These are phyloP conservation scores for Silurus asotus DNA, from an alignment of 2,113 vertebrate genomes.

Conservation along the genomic window DNA sequence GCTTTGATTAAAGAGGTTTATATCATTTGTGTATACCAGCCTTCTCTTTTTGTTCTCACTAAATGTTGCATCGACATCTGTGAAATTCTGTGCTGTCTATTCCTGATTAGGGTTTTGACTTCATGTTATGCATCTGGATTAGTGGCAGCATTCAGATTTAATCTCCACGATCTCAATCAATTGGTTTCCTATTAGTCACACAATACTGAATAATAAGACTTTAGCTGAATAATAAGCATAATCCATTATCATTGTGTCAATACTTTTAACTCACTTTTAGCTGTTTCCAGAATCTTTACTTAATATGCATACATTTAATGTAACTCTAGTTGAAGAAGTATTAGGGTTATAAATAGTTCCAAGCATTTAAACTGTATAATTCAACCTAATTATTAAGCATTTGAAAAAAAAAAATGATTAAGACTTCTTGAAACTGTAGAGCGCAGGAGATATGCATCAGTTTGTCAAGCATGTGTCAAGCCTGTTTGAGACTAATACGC, in stretches of 20 bases:
- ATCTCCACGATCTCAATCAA: not conserved
- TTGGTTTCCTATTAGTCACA: not conserved
- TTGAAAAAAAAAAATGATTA: constrained; percentile 10
- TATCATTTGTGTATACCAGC: not conserved
- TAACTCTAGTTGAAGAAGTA: not conserved
- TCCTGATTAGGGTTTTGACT: not conserved
- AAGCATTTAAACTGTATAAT: constrained; percentile 17
- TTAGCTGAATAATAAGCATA: not conserved
- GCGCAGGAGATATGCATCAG: not conserved
- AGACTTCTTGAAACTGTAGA: not conserved
- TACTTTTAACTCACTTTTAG: not conserved
- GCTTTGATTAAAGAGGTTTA: not conserved
- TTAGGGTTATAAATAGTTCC: not conserved
- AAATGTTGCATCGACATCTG: not conserved
- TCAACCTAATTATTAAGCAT: constrained; percentile 1
- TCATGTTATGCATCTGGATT: not conserved
- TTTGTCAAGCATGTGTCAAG: not conserved
- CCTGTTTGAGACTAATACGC: not conserved
- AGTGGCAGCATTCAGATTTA: not conserved
- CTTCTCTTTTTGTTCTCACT: not conserved
- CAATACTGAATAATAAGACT: not conserved
- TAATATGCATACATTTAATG: not conserved
- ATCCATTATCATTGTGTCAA: not conserved
- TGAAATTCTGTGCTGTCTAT: not conserved
- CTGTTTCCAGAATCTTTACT: not conserved